Conservation (phyloP, 1,140 invertebrate genomes). For the Armadillidium nasatum region DNA sequence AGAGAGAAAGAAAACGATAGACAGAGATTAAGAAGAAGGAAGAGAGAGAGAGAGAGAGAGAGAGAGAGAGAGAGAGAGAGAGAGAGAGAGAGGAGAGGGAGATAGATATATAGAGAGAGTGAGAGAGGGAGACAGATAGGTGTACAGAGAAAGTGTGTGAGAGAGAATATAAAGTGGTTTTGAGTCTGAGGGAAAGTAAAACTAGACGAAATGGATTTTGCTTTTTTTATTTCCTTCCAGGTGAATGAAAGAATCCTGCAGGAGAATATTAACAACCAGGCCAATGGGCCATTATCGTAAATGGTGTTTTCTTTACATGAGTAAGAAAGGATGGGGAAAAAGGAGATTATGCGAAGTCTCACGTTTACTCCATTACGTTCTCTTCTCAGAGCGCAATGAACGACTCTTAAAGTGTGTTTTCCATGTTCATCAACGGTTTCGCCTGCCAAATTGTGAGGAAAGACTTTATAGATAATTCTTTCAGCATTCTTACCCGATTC, state of each 20-base stretch:
- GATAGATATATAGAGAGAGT: too few species aligned
- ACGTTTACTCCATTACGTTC: neutral
- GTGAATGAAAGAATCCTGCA: neutral
- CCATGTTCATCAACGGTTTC: neutral
- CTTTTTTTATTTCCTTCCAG: neutral
- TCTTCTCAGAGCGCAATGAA: neutral
- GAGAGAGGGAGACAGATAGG: too few species aligned
- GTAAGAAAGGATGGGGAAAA: neutral
- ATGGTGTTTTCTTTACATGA: constrained; percentile 1
- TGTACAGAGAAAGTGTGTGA: too few species aligned
- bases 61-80: too few species aligned
- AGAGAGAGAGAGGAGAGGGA: too few species aligned
- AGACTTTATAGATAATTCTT: too few species aligned
- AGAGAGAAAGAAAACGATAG: too few species aligned
- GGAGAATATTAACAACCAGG: constrained; percentile 3
- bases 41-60: too few species aligned
- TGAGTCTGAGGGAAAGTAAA: neutral
- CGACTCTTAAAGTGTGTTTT: neutral
- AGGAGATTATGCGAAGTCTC: constrained; percentile 2
- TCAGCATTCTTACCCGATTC: too few species aligned
- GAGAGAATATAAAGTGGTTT: too few species aligned
- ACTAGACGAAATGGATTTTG: neutral
- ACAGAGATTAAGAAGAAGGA: too few species aligned
- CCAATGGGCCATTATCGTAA: neutral
- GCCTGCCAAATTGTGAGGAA: neutral